Evolutionary conservation across 2,888 invertebrate species (phyloP).

Genomic region (Mythimna ferrago): DNA sequence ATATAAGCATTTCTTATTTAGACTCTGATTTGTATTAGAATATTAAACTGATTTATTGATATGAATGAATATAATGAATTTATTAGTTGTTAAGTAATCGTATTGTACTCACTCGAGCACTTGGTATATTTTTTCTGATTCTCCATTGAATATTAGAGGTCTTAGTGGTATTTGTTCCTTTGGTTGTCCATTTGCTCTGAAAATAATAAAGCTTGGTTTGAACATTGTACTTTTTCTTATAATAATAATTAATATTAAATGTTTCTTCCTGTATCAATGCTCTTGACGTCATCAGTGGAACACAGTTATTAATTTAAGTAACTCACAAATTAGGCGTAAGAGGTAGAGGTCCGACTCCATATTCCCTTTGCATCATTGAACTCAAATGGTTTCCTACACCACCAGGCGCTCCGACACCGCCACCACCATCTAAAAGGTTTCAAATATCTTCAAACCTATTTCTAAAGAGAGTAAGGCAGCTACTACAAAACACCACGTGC

Average conservation of each 20-base stretch:
- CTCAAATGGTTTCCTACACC: slow-evolving; percentile 87
- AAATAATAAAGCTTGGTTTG: neutral
- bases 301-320: slow-evolving; percentile 7
- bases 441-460: slow-evolving; percentile 19
- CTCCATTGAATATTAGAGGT: slow-evolving; percentile 93
- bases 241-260: neutral
- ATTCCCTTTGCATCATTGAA: slow-evolving; percentile 89
- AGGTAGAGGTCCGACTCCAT: slow-evolving; percentile 82
- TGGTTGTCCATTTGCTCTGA: slow-evolving; percentile 87
- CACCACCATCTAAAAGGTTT: slow-evolving; percentile 72
- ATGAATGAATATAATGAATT: slow-evolving; percentile 56
- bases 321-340: slow-evolving; percentile 85
- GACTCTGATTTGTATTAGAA: slow-evolving; percentile 59
- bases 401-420: slow-evolving; percentile 16
- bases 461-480: slow-evolving; percentile 15
- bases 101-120: slow-evolving; percentile 93
- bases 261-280: slow-evolving; percentile 22
- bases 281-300: slow-evolving; percentile 14
- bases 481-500: slow-evolving; percentile 54
- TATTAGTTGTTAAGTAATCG: slow-evolving; percentile 17
- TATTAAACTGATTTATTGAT: slow-evolving; percentile 54
- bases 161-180: slow-evolving; percentile 95
- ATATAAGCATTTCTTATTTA: slow-evolving; percentile 77
- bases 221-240: neutral
- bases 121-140: slow-evolving; percentile 92